Evolutionary conservation across 2,797 vertebrate species (phyloP).

Genomic region (Coluber constrictor): DNA sequence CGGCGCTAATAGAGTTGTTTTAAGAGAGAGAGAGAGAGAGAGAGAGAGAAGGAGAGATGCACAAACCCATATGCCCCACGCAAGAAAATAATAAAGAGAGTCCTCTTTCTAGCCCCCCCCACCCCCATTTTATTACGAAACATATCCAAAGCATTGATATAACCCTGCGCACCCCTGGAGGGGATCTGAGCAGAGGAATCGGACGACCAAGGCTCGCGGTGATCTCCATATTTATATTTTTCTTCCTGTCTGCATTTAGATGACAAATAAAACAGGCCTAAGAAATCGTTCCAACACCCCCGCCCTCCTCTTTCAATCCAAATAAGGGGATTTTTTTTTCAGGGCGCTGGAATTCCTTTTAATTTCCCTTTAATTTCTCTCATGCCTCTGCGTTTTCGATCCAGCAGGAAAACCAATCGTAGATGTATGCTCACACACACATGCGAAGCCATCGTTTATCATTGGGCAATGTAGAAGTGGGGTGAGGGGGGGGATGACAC

Average conservation of each 20-base stretch:
- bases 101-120: background rate
- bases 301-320: background rate
- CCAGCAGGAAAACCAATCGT: background rate
- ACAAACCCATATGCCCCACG: background rate
- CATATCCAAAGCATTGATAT: conserved; percentile 50
- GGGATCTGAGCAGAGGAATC: conserved; percentile 48
- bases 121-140: conserved; percentile 10
- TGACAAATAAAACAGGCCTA: conserved; percentile 57
- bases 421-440: background rate
- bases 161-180: conserved; percentile 45
- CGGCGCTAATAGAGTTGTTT: conserved; percentile 63
- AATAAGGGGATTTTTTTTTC: conserved; percentile 32
- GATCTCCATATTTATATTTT: conserved; percentile 67
- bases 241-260: conserved; percentile 60
- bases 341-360: conserved; percentile 40
- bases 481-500: background rate
- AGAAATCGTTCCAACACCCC: background rate
- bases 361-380: background rate
- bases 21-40: conserved; percentile 22
- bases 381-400: background rate
- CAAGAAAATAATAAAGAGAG: conserved; percentile 11
- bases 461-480: background rate
- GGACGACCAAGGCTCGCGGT: conserved; percentile 43
- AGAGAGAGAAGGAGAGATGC: conserved; percentile 4
- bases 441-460: background rate